phyloP scores from a whole-genome alignment of 2,888 invertebrate genomes.

The Myathropa florea region DNA sequence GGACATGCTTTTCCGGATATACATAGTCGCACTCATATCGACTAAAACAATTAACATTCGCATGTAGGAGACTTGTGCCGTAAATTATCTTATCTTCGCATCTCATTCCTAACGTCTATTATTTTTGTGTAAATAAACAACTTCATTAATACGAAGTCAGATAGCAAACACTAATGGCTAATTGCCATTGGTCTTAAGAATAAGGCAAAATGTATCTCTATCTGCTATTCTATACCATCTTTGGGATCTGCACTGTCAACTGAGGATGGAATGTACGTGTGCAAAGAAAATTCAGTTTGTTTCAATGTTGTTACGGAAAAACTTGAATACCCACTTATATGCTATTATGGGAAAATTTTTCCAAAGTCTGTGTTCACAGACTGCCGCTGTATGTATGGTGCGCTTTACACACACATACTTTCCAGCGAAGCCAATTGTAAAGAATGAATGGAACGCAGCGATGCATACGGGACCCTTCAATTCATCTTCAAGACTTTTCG shows the following conservation, averaged over 20 bases:
- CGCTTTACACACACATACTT: no score
- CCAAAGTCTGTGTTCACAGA: no score
- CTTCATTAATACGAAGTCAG: constrained; percentile 9
- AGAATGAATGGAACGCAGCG: background rate
- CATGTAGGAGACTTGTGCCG: no score
- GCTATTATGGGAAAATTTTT: no score
- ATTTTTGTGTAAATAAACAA: background rate
- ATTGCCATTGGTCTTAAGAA: background rate
- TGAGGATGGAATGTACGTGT: background rate
- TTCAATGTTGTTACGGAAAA: no score
- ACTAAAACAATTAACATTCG: background rate
- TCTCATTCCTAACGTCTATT: background rate
- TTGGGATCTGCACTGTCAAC: background rate
- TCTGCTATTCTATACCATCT: background rate
- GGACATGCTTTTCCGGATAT: no score
- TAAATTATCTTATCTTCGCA: background rate
- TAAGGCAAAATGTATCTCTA: background rate
- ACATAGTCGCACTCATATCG: no score
- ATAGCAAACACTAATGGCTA: constrained; percentile 18
- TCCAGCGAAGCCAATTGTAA: background rate
- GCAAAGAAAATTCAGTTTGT: background rate
- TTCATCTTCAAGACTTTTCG: background rate
- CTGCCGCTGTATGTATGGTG: no score
- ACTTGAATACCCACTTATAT: no score
- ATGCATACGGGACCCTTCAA: background rate